Conservation (phyloP, 2,113 vertebrate genomes). For the Accipiter cooperii region DNA sequence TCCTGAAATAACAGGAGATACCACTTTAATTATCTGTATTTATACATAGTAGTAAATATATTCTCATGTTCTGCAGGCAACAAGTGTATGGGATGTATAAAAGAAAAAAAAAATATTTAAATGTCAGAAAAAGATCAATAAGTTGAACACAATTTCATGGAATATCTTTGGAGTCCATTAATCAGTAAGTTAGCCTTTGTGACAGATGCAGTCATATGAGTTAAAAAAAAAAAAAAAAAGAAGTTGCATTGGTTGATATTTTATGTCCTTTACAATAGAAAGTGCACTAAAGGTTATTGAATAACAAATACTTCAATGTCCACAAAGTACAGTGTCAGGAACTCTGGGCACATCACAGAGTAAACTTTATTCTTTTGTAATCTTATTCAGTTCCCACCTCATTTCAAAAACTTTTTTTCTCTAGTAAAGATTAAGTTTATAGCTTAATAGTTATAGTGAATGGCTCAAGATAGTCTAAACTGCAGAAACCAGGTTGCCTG, state of each 20-base stretch:
- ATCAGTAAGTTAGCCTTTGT: slow-evolving; percentile 39
- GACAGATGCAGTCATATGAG: slow-evolving; percentile 29
- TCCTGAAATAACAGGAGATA: not conserved
- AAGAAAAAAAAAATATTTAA: not conserved
- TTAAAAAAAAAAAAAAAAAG: not conserved
- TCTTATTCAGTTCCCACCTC: not conserved
- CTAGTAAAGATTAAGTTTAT: not conserved
- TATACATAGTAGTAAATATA: not conserved
- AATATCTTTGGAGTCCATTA: slow-evolving; percentile 31
- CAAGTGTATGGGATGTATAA: not conserved
- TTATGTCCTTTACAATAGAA: slow-evolving; percentile 37
- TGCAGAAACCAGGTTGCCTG: not conserved
- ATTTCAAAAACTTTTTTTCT: not conserved
- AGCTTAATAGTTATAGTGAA: not conserved
- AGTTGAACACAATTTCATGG: not conserved
- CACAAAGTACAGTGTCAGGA: not conserved
- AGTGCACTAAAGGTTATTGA: slow-evolving; percentile 32
- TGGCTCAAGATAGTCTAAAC: not conserved
- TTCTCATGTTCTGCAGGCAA: not conserved
- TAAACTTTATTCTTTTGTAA: not conserved
- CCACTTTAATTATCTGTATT: not conserved
- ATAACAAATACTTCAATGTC: slow-evolving; percentile 10
- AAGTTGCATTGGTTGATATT: slow-evolving; percentile 32
- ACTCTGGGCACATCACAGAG: not conserved
- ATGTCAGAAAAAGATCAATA: slow-evolving; percentile 32